Percentiles rank a stretch among this genome's conserved stretches.
phyloP scores from a whole-genome alignment of 2,113 vertebrate species.

The Macrotis lagotis region DNA sequence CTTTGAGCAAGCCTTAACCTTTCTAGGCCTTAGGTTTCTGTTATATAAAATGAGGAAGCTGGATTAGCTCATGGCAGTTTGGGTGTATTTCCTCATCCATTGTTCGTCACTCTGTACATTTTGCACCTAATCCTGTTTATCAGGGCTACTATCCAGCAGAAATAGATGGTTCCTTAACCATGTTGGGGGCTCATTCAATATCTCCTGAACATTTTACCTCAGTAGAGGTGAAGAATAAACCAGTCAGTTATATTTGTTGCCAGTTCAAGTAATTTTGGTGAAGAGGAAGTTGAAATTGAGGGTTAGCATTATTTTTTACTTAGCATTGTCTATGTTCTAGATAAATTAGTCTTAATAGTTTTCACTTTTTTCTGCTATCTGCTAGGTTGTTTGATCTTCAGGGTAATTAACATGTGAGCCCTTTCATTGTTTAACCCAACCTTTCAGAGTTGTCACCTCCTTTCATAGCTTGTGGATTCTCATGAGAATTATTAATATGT shows the following conservation, averaged over 20 bases:
- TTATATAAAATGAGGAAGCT: background rate
- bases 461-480: background rate
- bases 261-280: conserved; percentile 21
- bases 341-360: conserved; percentile 34
- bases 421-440: background rate
- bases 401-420: conserved; percentile 27
- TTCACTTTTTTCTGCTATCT: conserved; percentile 22
- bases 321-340: conserved; percentile 31
- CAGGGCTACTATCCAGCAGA: background rate
- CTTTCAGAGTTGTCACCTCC: background rate
- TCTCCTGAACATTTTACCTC: background rate
- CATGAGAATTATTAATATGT: background rate
- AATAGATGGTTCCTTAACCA: background rate
- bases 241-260: conserved; percentile 19
- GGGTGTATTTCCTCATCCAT: background rate
- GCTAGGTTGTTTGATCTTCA: background rate
- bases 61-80: background rate
- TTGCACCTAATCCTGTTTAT: background rate
- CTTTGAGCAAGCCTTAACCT: background rate
- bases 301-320: background rate
- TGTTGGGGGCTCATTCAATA: background rate
- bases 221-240: background rate
- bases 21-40: background rate
- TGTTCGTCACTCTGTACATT: background rate
- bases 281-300: conserved; percentile 31